Base-by-base conservation (phyloP, 2,797 vertebrate genomes). In the Sitta carolinensis region DNA sequence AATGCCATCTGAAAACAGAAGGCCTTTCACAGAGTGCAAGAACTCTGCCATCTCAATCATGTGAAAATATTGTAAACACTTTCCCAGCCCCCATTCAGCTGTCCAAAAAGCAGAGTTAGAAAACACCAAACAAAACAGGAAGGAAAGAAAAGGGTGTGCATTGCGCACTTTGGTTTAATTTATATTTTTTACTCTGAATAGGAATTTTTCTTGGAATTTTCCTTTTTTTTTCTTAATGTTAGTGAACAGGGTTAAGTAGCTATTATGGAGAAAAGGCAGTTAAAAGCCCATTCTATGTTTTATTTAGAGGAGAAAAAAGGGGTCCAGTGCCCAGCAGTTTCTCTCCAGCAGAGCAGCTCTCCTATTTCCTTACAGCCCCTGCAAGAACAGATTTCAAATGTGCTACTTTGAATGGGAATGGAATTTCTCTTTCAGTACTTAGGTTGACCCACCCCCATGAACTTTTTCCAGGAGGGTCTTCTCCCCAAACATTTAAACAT, bases 1-100 rank as follows among this genome's bases (percentile, higher is more conserved):
- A 97, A 97, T 97, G 97, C 97, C 97, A 97, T 97, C 96, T 94
- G 97, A 97, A 98, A 97, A 98, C 97, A 98, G 97, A 98, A 97
- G 97, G 96, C 96, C 96, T 98, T 98, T 98, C 97, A 97, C 77
- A 14, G 94, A 95, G 92, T 74, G 91, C 96, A 93, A 97, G 96
- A 97, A 95, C 96, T 95, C 96, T 97, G 97, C 97, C 96, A 97
- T 97, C 91, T 94, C 94, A 96, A 98, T 97, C 97, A 98, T 98
- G 97, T 98, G 97, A 98, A 98, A 97, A 97, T 97, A 97, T 97
- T 97, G 97, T 98, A 97, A 98, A 97, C 97, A 97, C 96, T 98
- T 97, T 97, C 97, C 97, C 97, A 97, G 95, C 95, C 95, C 94
- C 94, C 96, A 94, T 97, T 96, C 96, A 97, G 96, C 96, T 97